These are phyloP conservation scores for Seladonia tumulorum DNA, from an alignment of 2,888 invertebrate genomes.

Conservation along the genomic window DNA sequence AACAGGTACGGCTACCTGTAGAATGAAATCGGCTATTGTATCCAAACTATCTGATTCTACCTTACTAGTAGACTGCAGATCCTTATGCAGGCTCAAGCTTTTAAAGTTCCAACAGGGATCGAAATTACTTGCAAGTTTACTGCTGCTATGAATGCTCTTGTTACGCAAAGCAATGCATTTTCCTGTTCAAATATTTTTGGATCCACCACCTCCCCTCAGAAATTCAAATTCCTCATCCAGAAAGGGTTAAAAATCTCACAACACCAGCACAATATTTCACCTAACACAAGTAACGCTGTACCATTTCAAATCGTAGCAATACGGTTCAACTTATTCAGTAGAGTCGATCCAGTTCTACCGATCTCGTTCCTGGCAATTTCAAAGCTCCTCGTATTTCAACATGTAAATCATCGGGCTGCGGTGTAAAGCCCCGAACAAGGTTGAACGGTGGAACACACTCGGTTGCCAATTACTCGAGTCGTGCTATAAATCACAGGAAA, in stretches of 20 bases:
- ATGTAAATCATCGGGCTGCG: conserved; percentile 2
- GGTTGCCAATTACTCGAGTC: conserved; percentile 35
- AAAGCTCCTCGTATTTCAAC: neutral
- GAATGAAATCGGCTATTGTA: too few relatives aligned
- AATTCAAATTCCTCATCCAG: too few relatives aligned
- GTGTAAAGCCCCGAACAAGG: neutral
- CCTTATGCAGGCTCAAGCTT: neutral
- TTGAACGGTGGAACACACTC: conserved; percentile 11
- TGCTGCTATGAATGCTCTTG: too few relatives aligned
- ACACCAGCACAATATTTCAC: neutral
- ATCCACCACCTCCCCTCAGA: too few relatives aligned
- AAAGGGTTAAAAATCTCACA: too few relatives aligned
- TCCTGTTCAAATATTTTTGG: too few relatives aligned
- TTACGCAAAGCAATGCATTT: too few relatives aligned
- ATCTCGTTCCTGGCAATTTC: neutral
- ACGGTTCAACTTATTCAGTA: neutral
- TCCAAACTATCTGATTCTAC: too few relatives aligned
- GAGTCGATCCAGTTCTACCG: neutral
- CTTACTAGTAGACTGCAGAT: neutral
- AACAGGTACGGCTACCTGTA: too few relatives aligned
- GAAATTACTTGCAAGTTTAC: too few relatives aligned
- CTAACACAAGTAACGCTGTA: neutral
- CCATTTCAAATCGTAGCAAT: neutral
- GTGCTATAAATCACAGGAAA: conserved; percentile 41
- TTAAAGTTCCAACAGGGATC: neutral